Evolutionary conservation across 2,113 vertebrate genomes (phyloP).

Genomic region (Eleginops maclovinus): DNA sequence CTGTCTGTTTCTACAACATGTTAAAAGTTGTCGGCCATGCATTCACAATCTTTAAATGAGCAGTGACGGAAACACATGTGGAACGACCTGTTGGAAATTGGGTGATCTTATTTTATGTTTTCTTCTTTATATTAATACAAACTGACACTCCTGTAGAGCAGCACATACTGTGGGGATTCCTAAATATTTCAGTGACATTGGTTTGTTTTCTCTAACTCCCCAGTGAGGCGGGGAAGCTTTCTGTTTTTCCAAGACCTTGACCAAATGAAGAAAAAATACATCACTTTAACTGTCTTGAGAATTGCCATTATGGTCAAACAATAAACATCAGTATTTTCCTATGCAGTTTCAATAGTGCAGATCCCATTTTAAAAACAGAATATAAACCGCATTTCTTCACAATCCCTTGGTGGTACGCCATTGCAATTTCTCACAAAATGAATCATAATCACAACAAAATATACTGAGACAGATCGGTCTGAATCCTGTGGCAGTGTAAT

Average conservation of each 20-base stretch:
- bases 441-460: conserved; percentile 53
- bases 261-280: background rate
- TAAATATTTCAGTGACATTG: conserved; percentile 56
- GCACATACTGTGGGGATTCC: conserved; percentile 18
- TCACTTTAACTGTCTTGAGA: background rate
- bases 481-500: conserved; percentile 35
- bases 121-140: background rate
- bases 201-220: conserved; percentile 51
- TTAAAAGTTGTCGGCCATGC: background rate
- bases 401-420: background rate
- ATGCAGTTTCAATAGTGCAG: conserved; percentile 3
- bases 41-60: background rate
- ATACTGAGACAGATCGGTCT: conserved; percentile 18
- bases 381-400: background rate
- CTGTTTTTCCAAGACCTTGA: conserved; percentile 38
- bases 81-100: background rate
- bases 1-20: conserved; percentile 22
- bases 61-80: background rate
- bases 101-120: conserved; percentile 9
- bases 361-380: background rate
- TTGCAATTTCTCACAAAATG: conserved; percentile 37
- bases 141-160: conserved; percentile 1
- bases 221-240: conserved; percentile 26
- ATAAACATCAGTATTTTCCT: conserved; percentile 30
- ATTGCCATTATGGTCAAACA: conserved; percentile 1